Evolutionary conservation across 2,113 vertebrate genomes (phyloP).

Genomic region (Aptenodytes forsteri): DNA sequence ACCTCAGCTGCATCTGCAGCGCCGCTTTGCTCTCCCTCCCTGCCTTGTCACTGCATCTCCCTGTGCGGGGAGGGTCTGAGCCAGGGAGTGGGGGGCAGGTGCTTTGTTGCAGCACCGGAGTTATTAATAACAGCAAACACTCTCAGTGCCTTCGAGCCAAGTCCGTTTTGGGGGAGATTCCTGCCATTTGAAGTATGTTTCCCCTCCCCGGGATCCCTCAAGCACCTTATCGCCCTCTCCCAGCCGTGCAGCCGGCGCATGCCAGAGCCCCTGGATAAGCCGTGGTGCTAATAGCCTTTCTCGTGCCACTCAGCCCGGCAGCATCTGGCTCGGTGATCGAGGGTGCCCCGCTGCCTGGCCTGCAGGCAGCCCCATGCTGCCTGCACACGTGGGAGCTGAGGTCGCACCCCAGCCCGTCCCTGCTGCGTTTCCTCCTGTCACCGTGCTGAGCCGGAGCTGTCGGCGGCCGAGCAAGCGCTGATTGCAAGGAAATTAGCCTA

Average conservation of each 20-base stretch:
- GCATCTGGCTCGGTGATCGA: not conserved
- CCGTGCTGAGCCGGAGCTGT: not conserved
- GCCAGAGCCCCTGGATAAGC: not conserved
- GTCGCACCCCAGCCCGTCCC: not conserved
- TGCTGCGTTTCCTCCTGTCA: not conserved
- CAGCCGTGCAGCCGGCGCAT: not conserved
- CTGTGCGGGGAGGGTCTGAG: fast-evolving
- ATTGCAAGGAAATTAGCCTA: constrained; percentile 28
- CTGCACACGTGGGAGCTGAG: not conserved
- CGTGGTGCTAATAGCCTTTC: not conserved
- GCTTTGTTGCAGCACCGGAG: not conserved
- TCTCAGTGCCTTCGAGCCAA: not conserved
- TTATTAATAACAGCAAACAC: constrained; percentile 4
- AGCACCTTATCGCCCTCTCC: not conserved
- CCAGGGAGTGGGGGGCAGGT: fast-evolving
- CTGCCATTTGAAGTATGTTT: not conserved
- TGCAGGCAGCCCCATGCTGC: not conserved
- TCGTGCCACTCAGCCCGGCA: fast-evolving
- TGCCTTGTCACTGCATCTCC: not conserved
- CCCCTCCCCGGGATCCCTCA: not conserved
- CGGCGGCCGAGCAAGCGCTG: fast-evolving
- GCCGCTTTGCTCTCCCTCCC: not conserved
- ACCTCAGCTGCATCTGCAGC: not conserved
- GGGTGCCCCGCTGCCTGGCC: not conserved
- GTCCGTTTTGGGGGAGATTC: not conserved